Evolutionary conservation across 2,888 invertebrate species (phyloP), one percentile per base, ranked within the genome.

Genomic region (Miltochrista miniata): DNA sequence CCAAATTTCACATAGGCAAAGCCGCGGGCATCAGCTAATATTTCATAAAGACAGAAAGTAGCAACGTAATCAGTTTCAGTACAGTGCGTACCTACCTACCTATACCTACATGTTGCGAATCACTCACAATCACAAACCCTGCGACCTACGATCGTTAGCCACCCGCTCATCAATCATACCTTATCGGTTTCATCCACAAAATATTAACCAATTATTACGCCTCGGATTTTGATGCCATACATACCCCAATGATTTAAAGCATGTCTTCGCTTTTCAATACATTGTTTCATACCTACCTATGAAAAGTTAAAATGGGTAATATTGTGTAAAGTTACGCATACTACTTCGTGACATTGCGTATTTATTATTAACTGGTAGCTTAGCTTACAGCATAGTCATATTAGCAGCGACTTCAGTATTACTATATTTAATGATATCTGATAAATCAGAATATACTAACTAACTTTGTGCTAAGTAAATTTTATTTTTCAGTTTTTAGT

Each of bases 121-220:
- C 33, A 45, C 47, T 63, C 55, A 54, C 18, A 24, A 24, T 24
- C 18, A 24, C 64, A 54, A 59, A 61, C 40, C 34, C 49, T 55
- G 56, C 74, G 76, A 76, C 34, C 49, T 55, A 58, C 74, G 76
- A 76, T 80, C 83, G 82, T 83, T 84, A 83, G 70, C 70, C 63
- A 59, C 53, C 59, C 65, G 70, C 69, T 78, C 87, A 89, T 89
- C 86, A 87, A 89, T 89, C 88, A 87, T 79, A 72, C 79, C 83
- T 83, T 87, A 89, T 87, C 89, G 83, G 83, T 80, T 75, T 78
- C 74, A 79, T 70, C 79, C 79, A 74, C 77, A 64, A 85, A 84
- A 83, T 85, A 85, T 85, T 79, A 81, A 79, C 79, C 85, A 88
- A 87, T 88, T 87, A 86, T 74, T 79, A 78, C 76, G 72, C 72